Evolutionary conservation across 2,113 vertebrate genomes (phyloP).

Genomic region (Urocolius indicus): DNA sequence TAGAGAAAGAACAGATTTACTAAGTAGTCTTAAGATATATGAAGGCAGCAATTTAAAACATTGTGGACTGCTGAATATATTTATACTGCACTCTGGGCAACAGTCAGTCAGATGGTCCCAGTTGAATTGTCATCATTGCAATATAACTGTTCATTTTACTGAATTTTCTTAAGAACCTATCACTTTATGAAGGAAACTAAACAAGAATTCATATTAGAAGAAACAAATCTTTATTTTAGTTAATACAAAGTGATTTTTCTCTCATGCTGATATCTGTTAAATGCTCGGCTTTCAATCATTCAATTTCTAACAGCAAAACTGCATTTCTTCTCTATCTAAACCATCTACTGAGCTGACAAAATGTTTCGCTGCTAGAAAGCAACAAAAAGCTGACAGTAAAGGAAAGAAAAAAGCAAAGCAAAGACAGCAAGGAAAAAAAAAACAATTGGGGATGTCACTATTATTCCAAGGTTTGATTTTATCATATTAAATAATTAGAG

Average conservation of each 20-base stretch:
- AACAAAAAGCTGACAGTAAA: accelerated
- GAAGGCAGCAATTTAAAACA: not conserved
- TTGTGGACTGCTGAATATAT: not conserved
- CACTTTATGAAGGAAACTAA: not conserved
- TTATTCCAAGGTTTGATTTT: not conserved
- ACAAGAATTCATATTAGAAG: not conserved
- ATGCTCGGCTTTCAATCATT: not conserved
- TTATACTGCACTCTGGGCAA: not conserved
- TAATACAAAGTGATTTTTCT: not conserved
- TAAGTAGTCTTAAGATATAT: not conserved
- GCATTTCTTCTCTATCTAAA: not conserved
- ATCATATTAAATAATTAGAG: not conserved
- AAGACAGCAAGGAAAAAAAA: not conserved
- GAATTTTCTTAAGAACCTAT: not conserved
- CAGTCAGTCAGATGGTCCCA: not conserved
- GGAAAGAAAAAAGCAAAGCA: not conserved
- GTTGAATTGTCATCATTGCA: not conserved
- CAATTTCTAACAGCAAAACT: not conserved
- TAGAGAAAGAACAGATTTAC: not conserved
- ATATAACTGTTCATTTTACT: not conserved
- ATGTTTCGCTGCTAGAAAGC: not conserved
- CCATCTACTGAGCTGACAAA: not conserved
- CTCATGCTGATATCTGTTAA: not conserved
- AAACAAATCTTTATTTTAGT: not conserved
- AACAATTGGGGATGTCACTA: not conserved